Conservation (phyloP, 2,888 invertebrate species). For the Gymnoscelis rufifasciata region DNA sequence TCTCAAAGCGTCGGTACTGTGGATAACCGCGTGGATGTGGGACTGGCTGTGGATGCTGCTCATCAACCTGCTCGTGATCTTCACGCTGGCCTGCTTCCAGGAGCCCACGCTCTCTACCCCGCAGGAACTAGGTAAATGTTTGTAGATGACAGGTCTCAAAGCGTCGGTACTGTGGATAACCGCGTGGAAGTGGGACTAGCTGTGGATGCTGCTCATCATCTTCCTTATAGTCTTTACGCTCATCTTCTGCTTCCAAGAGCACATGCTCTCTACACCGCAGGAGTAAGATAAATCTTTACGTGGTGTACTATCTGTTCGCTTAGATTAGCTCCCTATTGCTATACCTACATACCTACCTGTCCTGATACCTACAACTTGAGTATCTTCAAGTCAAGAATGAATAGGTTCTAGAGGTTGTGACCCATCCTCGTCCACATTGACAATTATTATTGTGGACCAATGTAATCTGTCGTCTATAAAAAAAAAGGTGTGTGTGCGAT, state of each 20-base stretch:
- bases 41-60: slow-evolving; percentile 82
- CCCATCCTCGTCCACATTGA: too few relatives aligned
- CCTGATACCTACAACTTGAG: too few relatives aligned
- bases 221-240: slow-evolving; percentile 80
- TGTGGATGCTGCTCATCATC: slow-evolving; percentile 80
- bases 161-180: slow-evolving; percentile 84
- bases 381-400: too few relatives aligned
- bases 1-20: slow-evolving; percentile 82
- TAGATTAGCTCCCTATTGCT: too few relatives aligned
- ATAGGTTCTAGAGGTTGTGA: too few relatives aligned
- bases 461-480: too few relatives aligned
- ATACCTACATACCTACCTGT: too few relatives aligned
- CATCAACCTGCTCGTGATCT: slow-evolving; percentile 77
- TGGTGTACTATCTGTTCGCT: too few relatives aligned
- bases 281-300: slow-evolving; percentile 68
- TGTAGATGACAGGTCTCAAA: slow-evolving; percentile 83
- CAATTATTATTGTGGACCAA: too few relatives aligned
- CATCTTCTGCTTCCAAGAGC: slow-evolving; percentile 81
- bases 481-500: too few relatives aligned
- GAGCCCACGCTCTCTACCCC: slow-evolving; percentile 81
- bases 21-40: slow-evolving; percentile 84
- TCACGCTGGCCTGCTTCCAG: slow-evolving; percentile 82
- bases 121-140: slow-evolving; percentile 69
- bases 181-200: slow-evolving; percentile 83
- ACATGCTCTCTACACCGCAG: slow-evolving; percentile 75